phyloP scores from a whole-genome alignment of 2,888 invertebrate species.

The Perizoma flavofasciatum region DNA sequence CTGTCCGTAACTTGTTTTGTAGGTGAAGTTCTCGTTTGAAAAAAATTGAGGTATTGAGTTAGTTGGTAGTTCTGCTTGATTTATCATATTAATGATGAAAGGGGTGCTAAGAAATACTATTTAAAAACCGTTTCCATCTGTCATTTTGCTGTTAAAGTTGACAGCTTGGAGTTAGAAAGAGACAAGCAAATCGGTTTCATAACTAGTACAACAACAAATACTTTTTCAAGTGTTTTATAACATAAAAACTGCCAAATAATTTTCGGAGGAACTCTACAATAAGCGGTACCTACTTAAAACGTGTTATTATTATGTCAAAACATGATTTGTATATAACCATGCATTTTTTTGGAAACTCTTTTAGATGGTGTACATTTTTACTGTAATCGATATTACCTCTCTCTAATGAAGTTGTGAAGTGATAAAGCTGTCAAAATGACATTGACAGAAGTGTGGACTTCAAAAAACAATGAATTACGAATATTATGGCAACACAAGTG shows the following conservation, averaged over 20 bases:
- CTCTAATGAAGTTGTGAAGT: conserved; percentile 7
- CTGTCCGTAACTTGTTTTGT: too few species aligned
- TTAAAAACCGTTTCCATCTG: background rate
- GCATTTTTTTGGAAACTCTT: conserved; percentile 8
- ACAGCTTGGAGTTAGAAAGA: background rate
- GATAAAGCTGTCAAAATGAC: conserved; percentile 22
- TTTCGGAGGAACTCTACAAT: conserved; percentile 12
- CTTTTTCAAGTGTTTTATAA: conserved; percentile 5
- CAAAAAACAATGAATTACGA: conserved; percentile 10
- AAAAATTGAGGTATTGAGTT: conserved; percentile 4
- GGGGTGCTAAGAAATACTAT: background rate
- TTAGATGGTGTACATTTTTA: conserved; percentile 14
- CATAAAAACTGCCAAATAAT: conserved; percentile 11
- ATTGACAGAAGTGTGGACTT: conserved; percentile 13
- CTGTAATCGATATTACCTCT: conserved; percentile 18
- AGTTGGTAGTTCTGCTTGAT: conserved; percentile 2
- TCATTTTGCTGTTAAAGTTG: background rate
- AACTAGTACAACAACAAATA: background rate
- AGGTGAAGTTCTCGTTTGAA: too few species aligned
- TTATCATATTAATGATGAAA: background rate
- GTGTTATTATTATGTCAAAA: background rate
- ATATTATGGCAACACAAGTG: conserved; percentile 14
- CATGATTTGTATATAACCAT: conserved; percentile 3
- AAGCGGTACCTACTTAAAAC: conserved; percentile 2
- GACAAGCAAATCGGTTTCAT: background rate